Percentiles rank a stretch among this genome's conserved stretches.
Evolutionary conservation across 2,797 vertebrate genomes (phyloP).

Genomic region (Semotilus atromaculatus): DNA sequence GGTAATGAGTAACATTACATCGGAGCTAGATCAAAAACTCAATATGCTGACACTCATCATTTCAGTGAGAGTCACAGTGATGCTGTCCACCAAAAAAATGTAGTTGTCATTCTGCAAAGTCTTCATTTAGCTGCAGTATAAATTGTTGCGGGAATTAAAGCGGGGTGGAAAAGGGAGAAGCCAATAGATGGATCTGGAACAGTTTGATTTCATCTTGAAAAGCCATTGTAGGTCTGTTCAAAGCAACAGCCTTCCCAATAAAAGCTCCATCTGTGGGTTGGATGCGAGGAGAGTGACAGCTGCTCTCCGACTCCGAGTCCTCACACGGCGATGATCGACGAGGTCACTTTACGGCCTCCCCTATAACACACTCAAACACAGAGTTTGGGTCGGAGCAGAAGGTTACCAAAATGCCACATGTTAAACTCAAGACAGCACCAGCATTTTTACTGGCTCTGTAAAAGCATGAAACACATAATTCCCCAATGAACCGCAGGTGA

Average conservation of each 20-base stretch:
- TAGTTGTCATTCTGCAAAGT: not conserved
- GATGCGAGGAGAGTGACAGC: slow-evolving; percentile 50
- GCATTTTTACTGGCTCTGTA: slow-evolving; percentile 28
- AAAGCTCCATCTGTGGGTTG: slow-evolving; percentile 54
- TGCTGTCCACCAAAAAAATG: not conserved
- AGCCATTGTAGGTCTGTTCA: slow-evolving; percentile 46
- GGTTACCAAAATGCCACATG: slow-evolving; percentile 48
- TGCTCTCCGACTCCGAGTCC: slow-evolving; percentile 44
- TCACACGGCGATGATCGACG: slow-evolving; percentile 29
- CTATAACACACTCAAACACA: slow-evolving; percentile 27
- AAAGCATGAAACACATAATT: slow-evolving; percentile 31
- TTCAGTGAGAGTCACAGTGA: not conserved
- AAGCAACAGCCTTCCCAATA: slow-evolving; percentile 40
- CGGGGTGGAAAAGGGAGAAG: slow-evolving; percentile 4
- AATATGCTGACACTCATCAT: not conserved
- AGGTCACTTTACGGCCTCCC: slow-evolving; percentile 35
- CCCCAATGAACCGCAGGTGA: slow-evolving; percentile 32
- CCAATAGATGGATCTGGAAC: slow-evolving; percentile 46
- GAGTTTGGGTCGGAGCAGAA: slow-evolving; percentile 8
- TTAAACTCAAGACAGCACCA: slow-evolving; percentile 35
- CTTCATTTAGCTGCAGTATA: slow-evolving; percentile 11
- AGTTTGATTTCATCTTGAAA: slow-evolving; percentile 46
- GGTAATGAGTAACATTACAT: not conserved
- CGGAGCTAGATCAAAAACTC: not conserved
- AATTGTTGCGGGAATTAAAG: slow-evolving; percentile 33